Base-by-base conservation (phyloP, 2,888 invertebrate genomes). In the Diplolepis rosae region DNA sequence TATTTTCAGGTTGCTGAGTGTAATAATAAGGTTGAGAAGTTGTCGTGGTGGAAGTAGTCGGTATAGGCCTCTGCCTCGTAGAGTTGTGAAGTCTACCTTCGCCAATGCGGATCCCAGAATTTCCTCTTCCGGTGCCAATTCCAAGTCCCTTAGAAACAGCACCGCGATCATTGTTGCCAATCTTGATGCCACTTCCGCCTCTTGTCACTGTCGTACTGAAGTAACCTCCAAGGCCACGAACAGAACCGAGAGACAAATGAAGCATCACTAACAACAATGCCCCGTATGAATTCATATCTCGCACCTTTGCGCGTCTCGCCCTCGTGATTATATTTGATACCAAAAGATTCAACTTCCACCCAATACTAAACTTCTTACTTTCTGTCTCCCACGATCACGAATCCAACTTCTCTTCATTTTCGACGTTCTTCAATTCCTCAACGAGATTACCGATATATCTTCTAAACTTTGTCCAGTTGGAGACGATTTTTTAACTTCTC, bases 121-220 rank as follows among this genome's bases (percentile, higher is more conserved):
- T 80, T 27, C 85, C 82, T 39, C 87, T 79, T 11, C 82, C 81
- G 66, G 77, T 80, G 6, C 85, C 84, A 9, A 84, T 77, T 24
- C 80, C 79, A 4, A 78, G 77, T 4, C 85, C 84, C 51, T 83
- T 85, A 2, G 83, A 79, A 13, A 83, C 77, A 45, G 84, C 71
- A 4, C 83, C 80, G 7, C 85, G 80, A 6, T 83, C 82, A 61
- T 69, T 79, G 39, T 77, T 81, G 28, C 89, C 89, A 66, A 89
- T 85, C 71, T 87, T 87, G 56, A 89, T 85, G 15, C 87, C 84
- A 67, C 87, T 89, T 68, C 85, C 87, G 1, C 84, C 84, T 35
- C 88, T 80, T 24, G 84, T 82, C 13, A 83, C 76, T 11, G 81
- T 81, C 27, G 79, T 81, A 5, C 75, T 78, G 30, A 80, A 79